Evolutionary conservation across 2,797 vertebrate species (phyloP), one percentile per base, ranked within the genome.

Genomic region (Poeciliopsis presidionis): DNA sequence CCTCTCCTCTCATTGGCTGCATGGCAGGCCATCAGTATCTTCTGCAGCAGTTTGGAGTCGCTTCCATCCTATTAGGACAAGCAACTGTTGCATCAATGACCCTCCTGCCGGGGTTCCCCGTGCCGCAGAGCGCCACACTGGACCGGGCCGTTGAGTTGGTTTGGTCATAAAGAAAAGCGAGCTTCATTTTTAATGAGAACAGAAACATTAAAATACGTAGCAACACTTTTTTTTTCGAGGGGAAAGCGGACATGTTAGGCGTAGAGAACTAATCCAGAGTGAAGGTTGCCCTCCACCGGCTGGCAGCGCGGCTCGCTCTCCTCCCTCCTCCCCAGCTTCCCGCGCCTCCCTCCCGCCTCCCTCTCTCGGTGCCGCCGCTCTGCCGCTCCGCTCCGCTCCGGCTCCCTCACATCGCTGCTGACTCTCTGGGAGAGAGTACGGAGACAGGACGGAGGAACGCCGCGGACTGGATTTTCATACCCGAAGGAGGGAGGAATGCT

Each of bases 391-490:
- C 53, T 78, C 82, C 51, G 74, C 30, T 76, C 90, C 73, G 61
- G 57, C 16, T 39, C 72, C 73, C 84, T 93, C 93, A 93, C 86
- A 91, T 75, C 80, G 90, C 88, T 88, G 79, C 87, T 80, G 87
- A 87, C 80, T 84, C 87, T 92, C 84, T 72, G 65, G 81, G 89
- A 92, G 87, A 86, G 88, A 92, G 90, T 91, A 94, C 91, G 86
- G 88, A 91, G 85, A 16, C 51, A n/a, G 22, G 59, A 36, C 14
- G 33, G 8, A 41, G 33, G 81, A 84, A 81, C 89, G 70, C 76
- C 72, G 69, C 86, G 73, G 78, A 71, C 84, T 77, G 86, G 86
- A 90, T 90, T 87, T n/a, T 84, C 78, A 73, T 78, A 78, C 75
- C 83, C 73, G 59, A 53, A 81, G 82, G 49, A 88, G 72, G 80